phyloP scores from a whole-genome alignment of 2,888 invertebrate species.

The Idaea biselata region DNA sequence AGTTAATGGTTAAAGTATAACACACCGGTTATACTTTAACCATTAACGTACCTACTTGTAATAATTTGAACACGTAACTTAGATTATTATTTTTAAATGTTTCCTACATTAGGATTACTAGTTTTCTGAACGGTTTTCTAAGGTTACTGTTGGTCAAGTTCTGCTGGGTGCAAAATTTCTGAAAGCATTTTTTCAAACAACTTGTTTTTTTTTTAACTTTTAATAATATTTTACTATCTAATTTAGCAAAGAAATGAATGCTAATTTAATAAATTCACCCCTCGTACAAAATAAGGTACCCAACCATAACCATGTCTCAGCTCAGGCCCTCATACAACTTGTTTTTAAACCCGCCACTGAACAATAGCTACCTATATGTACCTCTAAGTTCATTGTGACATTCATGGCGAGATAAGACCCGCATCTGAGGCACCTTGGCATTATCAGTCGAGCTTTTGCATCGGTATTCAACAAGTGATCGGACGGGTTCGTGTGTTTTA shows the following conservation, averaged over 20 bases:
- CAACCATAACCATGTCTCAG: slow-evolving; percentile 16
- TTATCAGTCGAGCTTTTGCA: slow-evolving; percentile 18
- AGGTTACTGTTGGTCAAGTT: too few relatives aligned
- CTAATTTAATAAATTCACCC: background rate
- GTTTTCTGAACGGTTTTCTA: too few relatives aligned
- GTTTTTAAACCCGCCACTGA: background rate
- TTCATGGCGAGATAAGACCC: slow-evolving; percentile 63
- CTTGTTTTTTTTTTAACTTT: too few relatives aligned
- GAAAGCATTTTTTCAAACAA: too few relatives aligned
- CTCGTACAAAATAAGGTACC: slow-evolving; percentile 5
- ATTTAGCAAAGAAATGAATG: background rate
- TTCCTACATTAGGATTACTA: too few relatives aligned
- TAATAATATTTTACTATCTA: too few relatives aligned
- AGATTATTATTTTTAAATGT: too few relatives aligned
- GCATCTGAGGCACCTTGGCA: slow-evolving; percentile 44
- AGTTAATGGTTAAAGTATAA: too few relatives aligned
- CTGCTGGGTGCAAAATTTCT: too few relatives aligned
- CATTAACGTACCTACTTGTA: too few relatives aligned
- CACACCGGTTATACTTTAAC: too few relatives aligned
- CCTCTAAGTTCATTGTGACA: slow-evolving; percentile 30
- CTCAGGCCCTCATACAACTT: slow-evolving; percentile 51
- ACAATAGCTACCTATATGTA: slow-evolving; percentile 34
- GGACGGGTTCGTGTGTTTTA: slow-evolving; percentile 5
- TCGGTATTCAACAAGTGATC: slow-evolving; percentile 32
- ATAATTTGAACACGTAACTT: too few relatives aligned